phyloP scores from a whole-genome alignment of 2,797 vertebrate species.

The Bryconaethiops microstoma region DNA sequence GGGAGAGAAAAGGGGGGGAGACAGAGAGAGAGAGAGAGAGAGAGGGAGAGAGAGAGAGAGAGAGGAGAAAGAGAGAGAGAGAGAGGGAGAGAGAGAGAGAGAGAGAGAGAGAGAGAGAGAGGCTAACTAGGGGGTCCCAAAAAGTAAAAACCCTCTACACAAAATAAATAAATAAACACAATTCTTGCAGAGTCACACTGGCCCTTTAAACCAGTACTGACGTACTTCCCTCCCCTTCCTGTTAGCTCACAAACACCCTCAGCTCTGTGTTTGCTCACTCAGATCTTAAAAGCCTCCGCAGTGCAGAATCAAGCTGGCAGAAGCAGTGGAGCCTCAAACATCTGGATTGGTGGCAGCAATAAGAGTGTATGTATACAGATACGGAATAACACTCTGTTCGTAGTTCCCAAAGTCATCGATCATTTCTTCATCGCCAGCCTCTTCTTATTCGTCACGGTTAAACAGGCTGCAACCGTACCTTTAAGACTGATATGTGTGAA shows the following conservation, averaged over 20 bases:
- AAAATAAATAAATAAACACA: no score
- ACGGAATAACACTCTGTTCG: no score
- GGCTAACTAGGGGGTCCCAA: background rate
- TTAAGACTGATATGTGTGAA: no score
- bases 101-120: background rate
- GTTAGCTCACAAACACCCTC: background rate
- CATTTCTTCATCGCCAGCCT: no score
- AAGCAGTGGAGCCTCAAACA: background rate
- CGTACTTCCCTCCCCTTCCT: background rate
- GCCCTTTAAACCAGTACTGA: no score
- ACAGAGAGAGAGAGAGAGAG: background rate
- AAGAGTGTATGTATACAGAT: no score
- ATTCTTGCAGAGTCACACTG: background rate
- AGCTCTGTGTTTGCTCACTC: slow-evolving; percentile 61
- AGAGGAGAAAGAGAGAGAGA: background rate
- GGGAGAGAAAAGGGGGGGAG: background rate
- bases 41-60: background rate
- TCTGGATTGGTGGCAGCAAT: background rate
- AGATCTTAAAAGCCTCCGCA: slow-evolving; percentile 72
- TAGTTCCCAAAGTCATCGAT: no score
- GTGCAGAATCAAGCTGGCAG: slow-evolving; percentile 63
- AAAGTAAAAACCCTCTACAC: no score
- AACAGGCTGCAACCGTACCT: no score
- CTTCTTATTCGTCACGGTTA: no score
- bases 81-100: background rate